Evolutionary conservation across 2,113 vertebrate species (phyloP).

Genomic region (Lethenteron reissneri): DNA sequence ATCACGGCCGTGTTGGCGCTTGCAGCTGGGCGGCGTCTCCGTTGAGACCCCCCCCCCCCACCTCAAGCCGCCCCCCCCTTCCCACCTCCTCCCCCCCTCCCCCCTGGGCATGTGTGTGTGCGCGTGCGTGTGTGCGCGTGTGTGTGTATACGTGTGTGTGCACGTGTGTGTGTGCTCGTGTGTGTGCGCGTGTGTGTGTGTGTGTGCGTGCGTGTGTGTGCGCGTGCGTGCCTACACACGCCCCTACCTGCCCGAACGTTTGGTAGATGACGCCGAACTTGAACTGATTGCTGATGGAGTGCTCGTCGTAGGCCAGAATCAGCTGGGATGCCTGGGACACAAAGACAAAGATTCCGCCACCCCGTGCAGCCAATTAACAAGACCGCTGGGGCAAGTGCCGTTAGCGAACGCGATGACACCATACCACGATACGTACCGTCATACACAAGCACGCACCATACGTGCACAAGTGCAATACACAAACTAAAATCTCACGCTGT

Average conservation of each 20-base stretch:
- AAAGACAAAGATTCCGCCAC: conserved; percentile 3
- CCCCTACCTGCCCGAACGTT: conserved; percentile 55
- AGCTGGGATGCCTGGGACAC: conserved; percentile 55
- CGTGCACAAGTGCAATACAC: too few species aligned
- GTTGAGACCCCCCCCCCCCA: too few species aligned
- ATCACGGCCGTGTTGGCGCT: too few species aligned
- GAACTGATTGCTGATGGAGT: conserved; percentile 77
- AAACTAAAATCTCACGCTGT: too few species aligned
- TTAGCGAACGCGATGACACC: too few species aligned
- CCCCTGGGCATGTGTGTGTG: neutral
- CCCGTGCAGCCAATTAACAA: too few species aligned
- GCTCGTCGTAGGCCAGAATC: conserved; percentile 71
- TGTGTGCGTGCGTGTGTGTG: neutral
- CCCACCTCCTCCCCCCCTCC: too few species aligned
- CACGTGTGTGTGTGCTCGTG: neutral
- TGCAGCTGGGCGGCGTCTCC: too few species aligned
- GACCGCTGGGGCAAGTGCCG: too few species aligned
- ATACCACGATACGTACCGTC: too few species aligned
- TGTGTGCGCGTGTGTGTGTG: neutral
- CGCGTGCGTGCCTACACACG: neutral
- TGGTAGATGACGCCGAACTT: conserved; percentile 84
- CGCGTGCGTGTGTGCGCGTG: neutral
- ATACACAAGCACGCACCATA: too few species aligned
- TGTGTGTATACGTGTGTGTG: neutral
- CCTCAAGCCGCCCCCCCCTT: too few species aligned